Evolutionary conservation across 2,888 invertebrate genomes (phyloP).

Genomic region (Andrena camellia): DNA sequence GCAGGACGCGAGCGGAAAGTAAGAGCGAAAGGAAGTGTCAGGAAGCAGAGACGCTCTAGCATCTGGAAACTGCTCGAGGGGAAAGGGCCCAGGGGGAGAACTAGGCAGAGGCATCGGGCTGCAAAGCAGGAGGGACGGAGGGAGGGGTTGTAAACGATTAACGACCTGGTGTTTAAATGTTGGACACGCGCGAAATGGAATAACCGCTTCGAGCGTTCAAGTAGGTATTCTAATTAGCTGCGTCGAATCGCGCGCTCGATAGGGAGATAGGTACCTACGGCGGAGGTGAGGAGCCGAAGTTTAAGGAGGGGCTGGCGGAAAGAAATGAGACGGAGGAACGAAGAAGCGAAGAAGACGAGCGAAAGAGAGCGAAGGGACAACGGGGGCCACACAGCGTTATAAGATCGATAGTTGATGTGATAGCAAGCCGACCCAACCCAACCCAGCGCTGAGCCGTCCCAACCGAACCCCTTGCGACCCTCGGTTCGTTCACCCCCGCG

Average conservation of each 20-base stretch:
- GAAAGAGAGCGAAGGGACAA: slow-evolving; percentile 77
- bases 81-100: not conserved
- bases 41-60: slow-evolving; percentile 55
- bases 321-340: slow-evolving; percentile 49
- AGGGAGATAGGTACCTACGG: slow-evolving; percentile 28
- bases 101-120: not conserved
- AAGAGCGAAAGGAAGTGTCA: slow-evolving; percentile 44
- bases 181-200: not conserved
- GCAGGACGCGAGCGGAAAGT: slow-evolving; percentile 51
- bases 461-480: slow-evolving; percentile 81
- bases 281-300: slow-evolving; percentile 35
- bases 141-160: not conserved
- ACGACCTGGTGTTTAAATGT: too few species aligned
- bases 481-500: slow-evolving; percentile 85
- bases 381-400: slow-evolving; percentile 82
- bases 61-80: slow-evolving; percentile 40
- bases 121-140: not conserved
- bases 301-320: slow-evolving; percentile 32
- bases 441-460: slow-evolving; percentile 74
- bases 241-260: not conserved
- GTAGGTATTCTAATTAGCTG: slow-evolving; percentile 2
- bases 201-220: not conserved
- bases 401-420: slow-evolving; percentile 85
- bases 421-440: slow-evolving; percentile 82
- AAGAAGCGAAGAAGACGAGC: slow-evolving; percentile 49